phyloP scores from a whole-genome alignment of 2,888 invertebrate genomes.

The Trissolcus japonicus region DNA sequence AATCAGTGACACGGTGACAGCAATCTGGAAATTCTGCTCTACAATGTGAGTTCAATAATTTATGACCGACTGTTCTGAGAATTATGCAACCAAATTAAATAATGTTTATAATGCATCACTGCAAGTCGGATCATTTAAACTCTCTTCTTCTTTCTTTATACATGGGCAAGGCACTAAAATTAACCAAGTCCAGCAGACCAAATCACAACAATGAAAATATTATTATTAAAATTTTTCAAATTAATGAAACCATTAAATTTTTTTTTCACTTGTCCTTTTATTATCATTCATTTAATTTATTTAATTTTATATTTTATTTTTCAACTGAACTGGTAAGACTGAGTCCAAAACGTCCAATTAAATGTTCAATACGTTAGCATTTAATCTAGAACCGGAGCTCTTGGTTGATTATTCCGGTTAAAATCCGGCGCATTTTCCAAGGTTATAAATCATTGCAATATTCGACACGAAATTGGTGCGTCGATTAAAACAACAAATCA shows the following conservation, averaged over 20 bases:
- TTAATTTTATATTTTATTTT: too few species aligned
- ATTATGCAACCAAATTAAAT: conserved; percentile 29
- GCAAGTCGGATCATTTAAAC: conserved; percentile 4
- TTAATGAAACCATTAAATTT: too few species aligned
- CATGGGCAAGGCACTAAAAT: too few species aligned
- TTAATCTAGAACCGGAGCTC: too few species aligned
- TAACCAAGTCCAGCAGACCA: background rate
- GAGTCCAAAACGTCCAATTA: too few species aligned
- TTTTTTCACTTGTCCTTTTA: too few species aligned
- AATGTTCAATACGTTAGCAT: too few species aligned
- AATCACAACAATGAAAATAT: background rate
- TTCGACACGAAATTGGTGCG: conserved; percentile 5
- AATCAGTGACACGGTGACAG: conserved; percentile 25
- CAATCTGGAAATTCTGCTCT: conserved; percentile 30
- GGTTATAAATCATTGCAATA: background rate
- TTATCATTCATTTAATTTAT: too few species aligned
- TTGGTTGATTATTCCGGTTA: conserved; percentile 1
- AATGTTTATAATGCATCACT: conserved; percentile 30
- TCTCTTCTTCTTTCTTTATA: too few species aligned
- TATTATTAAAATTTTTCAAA: too few species aligned
- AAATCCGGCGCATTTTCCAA: background rate
- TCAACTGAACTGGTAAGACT: too few species aligned
- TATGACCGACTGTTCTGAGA: conserved; percentile 31
- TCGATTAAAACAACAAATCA: conserved; percentile 19
- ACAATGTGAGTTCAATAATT: conserved; percentile 41